phyloP scores from a whole-genome alignment of 2,113 vertebrate species.

The Corythaeola cristata region DNA sequence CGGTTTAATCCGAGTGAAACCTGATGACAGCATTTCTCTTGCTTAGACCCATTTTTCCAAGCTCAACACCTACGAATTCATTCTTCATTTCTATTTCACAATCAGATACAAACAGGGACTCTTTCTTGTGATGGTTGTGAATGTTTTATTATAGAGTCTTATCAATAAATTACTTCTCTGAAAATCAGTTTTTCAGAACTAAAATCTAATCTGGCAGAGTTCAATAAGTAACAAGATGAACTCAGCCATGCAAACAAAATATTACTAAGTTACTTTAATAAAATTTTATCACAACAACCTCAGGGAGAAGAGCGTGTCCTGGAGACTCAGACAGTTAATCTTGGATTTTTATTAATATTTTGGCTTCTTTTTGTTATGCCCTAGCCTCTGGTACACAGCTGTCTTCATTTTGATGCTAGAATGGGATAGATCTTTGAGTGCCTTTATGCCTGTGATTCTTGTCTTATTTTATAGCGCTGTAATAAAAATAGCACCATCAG shows the following conservation, averaged over 20 bases:
- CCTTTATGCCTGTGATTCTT: not conserved
- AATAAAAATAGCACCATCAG: slow-evolving; percentile 4
- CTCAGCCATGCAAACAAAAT: slow-evolving; percentile 45
- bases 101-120: not conserved
- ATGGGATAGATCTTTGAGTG: not conserved
- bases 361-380: not conserved
- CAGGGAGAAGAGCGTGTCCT: not conserved
- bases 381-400: not conserved
- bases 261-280: slow-evolving; percentile 60
- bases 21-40: not conserved
- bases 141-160: slow-evolving; percentile 37
- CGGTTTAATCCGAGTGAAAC: not conserved
- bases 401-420: not conserved
- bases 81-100: not conserved
- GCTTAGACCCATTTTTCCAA: not conserved
- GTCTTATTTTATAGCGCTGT: not conserved
- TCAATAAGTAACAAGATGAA: slow-evolving; percentile 43
- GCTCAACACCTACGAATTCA: not conserved
- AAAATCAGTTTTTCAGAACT: slow-evolving; percentile 33
- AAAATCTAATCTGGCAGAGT: slow-evolving; percentile 36
- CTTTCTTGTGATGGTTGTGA: not conserved
- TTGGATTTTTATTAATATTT: slow-evolving; percentile 51
- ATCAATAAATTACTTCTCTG: slow-evolving; percentile 10
- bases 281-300: slow-evolving; percentile 45
- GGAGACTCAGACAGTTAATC: not conserved